phyloP scores from a whole-genome alignment of 2,888 invertebrate genomes.

The Tholera decimalis region DNA sequence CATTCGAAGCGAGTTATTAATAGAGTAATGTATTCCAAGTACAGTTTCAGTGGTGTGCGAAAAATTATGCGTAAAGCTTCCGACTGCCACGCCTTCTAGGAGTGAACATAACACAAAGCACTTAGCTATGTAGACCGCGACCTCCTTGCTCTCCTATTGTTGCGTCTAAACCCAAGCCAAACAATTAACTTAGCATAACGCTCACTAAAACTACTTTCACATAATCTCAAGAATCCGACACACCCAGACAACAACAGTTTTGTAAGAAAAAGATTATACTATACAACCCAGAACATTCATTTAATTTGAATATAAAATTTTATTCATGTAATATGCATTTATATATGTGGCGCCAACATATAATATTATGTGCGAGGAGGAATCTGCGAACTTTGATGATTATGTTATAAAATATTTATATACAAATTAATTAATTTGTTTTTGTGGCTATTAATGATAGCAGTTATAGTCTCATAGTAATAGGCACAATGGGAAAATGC shows the following conservation, averaged over 20 bases:
- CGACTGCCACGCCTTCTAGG: background rate
- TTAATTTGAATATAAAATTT: constrained; percentile 49
- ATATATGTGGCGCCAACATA: constrained; percentile 44
- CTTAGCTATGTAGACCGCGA: constrained; percentile 27
- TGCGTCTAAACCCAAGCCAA: constrained; percentile 24
- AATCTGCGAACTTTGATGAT: constrained; percentile 28
- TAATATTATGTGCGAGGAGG: constrained; percentile 28
- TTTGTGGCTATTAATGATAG: background rate
- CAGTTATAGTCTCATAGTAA: background rate
- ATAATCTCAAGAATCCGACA: constrained; percentile 44
- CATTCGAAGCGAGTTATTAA: too few relatives aligned
- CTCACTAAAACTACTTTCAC: constrained; percentile 51
- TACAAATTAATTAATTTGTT: constrained; percentile 8
- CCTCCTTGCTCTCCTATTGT: constrained; percentile 43
- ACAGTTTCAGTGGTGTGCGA: too few relatives aligned
- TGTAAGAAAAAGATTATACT: constrained; percentile 52
- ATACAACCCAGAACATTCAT: constrained; percentile 35
- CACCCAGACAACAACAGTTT: constrained; percentile 51
- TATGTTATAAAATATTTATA: constrained; percentile 11
- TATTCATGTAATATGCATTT: constrained; percentile 44
- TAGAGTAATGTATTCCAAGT: too few relatives aligned
- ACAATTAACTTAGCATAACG: constrained; percentile 48
- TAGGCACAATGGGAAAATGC: too few relatives aligned
- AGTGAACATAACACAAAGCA: background rate
- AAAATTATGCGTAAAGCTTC: too few relatives aligned